Conservation (phyloP, 1,140 invertebrate species). For the Apolygus lucorum region DNA sequence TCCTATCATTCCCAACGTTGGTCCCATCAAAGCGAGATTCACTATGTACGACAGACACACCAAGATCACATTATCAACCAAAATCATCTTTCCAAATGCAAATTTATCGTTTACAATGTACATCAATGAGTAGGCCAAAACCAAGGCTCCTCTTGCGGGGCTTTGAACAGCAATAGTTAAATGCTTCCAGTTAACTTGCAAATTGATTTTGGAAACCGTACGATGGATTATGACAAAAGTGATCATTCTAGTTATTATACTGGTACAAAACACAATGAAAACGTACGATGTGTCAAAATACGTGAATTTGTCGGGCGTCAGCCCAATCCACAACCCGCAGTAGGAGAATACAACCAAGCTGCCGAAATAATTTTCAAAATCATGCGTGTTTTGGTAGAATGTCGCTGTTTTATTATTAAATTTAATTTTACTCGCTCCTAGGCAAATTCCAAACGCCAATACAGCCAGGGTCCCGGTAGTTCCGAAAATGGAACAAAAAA, state of each 20-base stretch:
- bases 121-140: neutral
- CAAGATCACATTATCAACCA: neutral
- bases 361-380: neutral
- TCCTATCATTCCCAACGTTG: neutral
- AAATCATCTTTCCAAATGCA: neutral
- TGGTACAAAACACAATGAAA: neutral
- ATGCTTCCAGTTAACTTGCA: neutral
- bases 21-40: neutral
- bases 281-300: neutral
- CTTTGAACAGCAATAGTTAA: neutral
- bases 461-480: neutral
- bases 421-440: slow-evolving; percentile 5
- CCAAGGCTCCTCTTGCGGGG: neutral
- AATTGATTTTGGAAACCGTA: neutral
- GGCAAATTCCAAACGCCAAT: neutral
- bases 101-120: neutral
- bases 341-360: neutral
- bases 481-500: neutral
- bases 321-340: neutral
- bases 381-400: neutral
- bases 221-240: neutral
- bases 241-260: neutral
- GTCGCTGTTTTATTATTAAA: neutral
- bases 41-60: neutral
- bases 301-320: neutral